A percentile compares a stretch with the other conserved stretches of the same genome.
These are phyloP conservation scores for Spea multiplicata DNA, from an alignment of 2,113 vertebrate genomes.

Conservation along the genomic window DNA sequence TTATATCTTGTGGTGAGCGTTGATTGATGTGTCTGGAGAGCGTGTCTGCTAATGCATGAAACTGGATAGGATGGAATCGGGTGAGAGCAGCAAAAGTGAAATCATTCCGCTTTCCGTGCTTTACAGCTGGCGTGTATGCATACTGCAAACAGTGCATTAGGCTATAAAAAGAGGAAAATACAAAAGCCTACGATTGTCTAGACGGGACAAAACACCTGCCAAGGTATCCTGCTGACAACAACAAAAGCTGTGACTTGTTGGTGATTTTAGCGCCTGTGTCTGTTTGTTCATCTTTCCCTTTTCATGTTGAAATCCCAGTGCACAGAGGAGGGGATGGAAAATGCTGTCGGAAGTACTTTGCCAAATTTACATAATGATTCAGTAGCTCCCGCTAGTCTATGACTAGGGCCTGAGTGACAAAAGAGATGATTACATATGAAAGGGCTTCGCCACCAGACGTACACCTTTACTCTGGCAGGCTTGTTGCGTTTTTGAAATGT, in stretches of 20 bases:
- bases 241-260: slow-evolving; percentile 27
- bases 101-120: neutral
- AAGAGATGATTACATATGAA: slow-evolving; percentile 25
- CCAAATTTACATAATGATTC: slow-evolving; percentile 38
- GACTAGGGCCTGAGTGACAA: slow-evolving; percentile 24
- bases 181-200: slow-evolving; percentile 20
- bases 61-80: no score
- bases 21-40: no score
- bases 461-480: slow-evolving; percentile 13
- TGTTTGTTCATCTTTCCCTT: slow-evolving; percentile 35
- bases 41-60: no score
- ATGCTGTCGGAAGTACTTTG: slow-evolving; percentile 23
- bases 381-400: slow-evolving; percentile 5
- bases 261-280: slow-evolving; percentile 10
- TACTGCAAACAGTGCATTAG: slow-evolving; percentile 18
- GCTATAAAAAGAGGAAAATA: neutral
- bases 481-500: slow-evolving; percentile 9
- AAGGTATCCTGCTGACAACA: slow-evolving; percentile 26
- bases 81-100: neutral
- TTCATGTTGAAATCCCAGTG: slow-evolving; percentile 36
- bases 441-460: neutral
- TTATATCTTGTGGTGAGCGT: no score
- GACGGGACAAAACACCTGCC: slow-evolving; percentile 36
- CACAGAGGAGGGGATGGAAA: slow-evolving; percentile 6
- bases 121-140: neutral